These are phyloP conservation scores for Adelosebastes latens DNA, from an alignment of 2,797 vertebrate species.

Conservation along the genomic window DNA sequence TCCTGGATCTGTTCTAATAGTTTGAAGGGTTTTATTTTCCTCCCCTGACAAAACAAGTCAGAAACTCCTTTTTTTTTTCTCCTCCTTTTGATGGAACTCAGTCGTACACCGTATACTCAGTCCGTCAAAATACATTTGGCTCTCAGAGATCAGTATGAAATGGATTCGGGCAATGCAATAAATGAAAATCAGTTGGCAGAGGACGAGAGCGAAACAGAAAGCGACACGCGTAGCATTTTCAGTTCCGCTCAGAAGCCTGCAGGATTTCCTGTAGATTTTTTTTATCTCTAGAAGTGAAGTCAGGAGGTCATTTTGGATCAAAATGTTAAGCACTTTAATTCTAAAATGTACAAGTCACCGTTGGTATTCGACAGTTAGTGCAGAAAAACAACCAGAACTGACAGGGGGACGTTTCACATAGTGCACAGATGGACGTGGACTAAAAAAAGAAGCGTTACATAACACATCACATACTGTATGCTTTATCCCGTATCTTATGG, in stretches of 20 bases:
- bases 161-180: constrained; percentile 25
- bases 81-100: constrained; percentile 22
- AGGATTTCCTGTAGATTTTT: constrained; percentile 49
- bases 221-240: constrained; percentile 26
- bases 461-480: constrained; percentile 56
- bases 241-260: constrained; percentile 38
- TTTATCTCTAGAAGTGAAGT: neutral
- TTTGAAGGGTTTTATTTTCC: constrained; percentile 27
- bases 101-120: neutral
- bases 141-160: constrained; percentile 38
- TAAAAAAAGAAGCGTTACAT: constrained; percentile 63
- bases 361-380: constrained; percentile 25
- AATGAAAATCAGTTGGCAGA: constrained; percentile 38
- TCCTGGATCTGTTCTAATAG: constrained; percentile 38
- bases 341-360: neutral
- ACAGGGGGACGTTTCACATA: constrained; percentile 13
- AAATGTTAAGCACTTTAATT: constrained; percentile 10
- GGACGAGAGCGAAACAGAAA: constrained; percentile 30
- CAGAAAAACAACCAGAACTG: constrained; percentile 19
- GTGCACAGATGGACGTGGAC: constrained; percentile 63
- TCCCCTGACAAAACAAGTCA: constrained; percentile 39
- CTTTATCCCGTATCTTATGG: constrained; percentile 59
- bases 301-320: constrained; percentile 4
- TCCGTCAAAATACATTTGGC: constrained; percentile 28
- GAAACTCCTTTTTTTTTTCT: constrained; percentile 5